Conservation (phyloP, 2,113 vertebrate species). For the Leucoraja erinaceus region DNA sequence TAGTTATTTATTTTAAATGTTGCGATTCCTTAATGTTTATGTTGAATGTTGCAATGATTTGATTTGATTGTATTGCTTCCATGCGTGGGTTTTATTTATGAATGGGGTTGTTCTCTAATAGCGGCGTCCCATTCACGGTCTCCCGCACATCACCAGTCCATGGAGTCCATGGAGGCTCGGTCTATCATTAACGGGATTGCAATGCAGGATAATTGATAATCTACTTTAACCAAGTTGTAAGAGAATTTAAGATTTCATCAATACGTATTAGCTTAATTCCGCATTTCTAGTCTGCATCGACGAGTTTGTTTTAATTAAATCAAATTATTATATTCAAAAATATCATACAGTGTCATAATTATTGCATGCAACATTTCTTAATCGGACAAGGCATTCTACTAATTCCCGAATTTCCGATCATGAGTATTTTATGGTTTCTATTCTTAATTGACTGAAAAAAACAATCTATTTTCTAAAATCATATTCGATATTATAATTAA, state of each 20-base stretch:
- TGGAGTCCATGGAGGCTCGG: background rate
- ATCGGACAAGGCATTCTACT: background rate
- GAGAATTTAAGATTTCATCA: slow-evolving; percentile 8
- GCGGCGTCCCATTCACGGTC: background rate
- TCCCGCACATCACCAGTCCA: background rate
- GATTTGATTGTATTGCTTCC: background rate
- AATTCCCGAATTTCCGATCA: background rate
- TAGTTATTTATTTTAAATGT: background rate
- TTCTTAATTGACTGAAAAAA: background rate
- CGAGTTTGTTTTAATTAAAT: slow-evolving; percentile 7
- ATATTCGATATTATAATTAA: slow-evolving; percentile 28
- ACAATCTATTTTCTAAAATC: background rate
- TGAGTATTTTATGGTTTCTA: background rate
- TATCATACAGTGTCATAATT: background rate
- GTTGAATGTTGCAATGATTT: background rate
- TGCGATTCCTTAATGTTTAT: background rate
- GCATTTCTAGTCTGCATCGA: background rate
- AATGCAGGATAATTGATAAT: background rate
- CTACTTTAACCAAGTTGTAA: background rate
- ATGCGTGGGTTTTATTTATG: background rate
- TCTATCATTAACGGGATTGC: background rate
- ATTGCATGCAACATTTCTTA: background rate
- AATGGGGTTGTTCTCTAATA: background rate
- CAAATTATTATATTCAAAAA: background rate
- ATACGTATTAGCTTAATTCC: background rate